Conservation (phyloP, 2,113 vertebrate species). For the Gymnogyps californianus region DNA sequence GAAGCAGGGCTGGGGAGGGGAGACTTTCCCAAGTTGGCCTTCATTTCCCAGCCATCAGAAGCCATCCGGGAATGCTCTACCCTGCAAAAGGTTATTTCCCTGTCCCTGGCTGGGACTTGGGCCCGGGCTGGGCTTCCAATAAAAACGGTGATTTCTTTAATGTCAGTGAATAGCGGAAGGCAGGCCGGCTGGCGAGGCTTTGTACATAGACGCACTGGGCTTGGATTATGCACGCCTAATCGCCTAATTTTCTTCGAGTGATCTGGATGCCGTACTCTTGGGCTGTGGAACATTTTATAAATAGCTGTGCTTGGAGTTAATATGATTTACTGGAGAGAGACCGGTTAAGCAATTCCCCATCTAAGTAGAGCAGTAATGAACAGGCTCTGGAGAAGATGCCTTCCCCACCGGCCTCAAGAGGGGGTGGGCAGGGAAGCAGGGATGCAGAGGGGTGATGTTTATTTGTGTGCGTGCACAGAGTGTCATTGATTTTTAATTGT, state of each 20-base stretch:
- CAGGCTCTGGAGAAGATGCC: slow-evolving; percentile 58
- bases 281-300: slow-evolving; percentile 61
- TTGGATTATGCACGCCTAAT: slow-evolving; percentile 58
- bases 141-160: background rate
- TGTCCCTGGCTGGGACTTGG: background rate
- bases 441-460: slow-evolving; percentile 47
- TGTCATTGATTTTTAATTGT: slow-evolving; percentile 45
- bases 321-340: slow-evolving; percentile 65
- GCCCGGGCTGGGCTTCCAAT: background rate
- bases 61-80: background rate
- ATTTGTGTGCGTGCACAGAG: slow-evolving; percentile 33
- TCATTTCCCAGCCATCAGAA: background rate
- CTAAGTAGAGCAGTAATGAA: slow-evolving; percentile 61
- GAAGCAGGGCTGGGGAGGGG: background rate
- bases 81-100: background rate
- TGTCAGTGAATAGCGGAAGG: slow-evolving; percentile 46
- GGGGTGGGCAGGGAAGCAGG: slow-evolving; percentile 16
- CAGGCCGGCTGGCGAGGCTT: slow-evolving; percentile 35
- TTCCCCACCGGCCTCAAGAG: background rate
- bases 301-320: slow-evolving; percentile 62
- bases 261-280: slow-evolving; percentile 49
- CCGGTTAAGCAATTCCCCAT: slow-evolving; percentile 60
- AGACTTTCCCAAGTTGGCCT: background rate
- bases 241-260: slow-evolving; percentile 59
- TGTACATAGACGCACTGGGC: background rate